These are phyloP conservation scores for Smutsia gigantea DNA, from an alignment of 2,797 vertebrate genomes.

Conservation along the genomic window DNA sequence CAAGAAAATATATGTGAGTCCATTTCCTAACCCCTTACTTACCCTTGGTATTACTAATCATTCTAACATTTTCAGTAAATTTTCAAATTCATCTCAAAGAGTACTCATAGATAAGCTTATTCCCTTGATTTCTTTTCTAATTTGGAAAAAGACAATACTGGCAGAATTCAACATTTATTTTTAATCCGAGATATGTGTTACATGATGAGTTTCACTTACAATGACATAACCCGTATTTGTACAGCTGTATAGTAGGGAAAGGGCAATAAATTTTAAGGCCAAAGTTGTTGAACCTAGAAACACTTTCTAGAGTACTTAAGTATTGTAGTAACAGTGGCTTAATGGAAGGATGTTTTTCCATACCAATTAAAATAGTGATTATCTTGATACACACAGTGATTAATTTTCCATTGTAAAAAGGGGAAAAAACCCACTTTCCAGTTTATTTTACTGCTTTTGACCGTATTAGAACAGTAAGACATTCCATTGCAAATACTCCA, in stretches of 20 bases:
- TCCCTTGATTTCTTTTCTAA: not conserved
- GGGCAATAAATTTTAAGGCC: not conserved
- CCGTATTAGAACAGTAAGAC: not conserved
- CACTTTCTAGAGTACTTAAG: not conserved
- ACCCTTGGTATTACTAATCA: not conserved
- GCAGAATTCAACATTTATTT: not conserved
- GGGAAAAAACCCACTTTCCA: not conserved
- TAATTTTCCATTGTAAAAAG: not conserved
- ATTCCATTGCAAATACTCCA: not conserved
- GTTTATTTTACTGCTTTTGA: slow-evolving; percentile 25
- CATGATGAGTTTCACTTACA: not conserved
- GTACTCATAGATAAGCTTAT: not conserved
- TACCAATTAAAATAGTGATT: not conserved
- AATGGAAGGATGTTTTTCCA: not conserved
- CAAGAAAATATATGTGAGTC: not conserved
- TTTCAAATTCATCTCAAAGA: slow-evolving; percentile 30
- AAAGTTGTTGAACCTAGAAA: not conserved
- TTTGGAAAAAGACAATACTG: not conserved
- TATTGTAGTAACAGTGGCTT: not conserved
- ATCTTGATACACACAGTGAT: not conserved
- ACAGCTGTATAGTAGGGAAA: not conserved
- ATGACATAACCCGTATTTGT: not conserved
- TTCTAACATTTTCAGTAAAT: not conserved
- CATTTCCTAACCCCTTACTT: not conserved
- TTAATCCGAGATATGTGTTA: not conserved